Evolutionary conservation across 2,888 invertebrate genomes (phyloP).

Genomic region (Leucophenga maculata): DNA sequence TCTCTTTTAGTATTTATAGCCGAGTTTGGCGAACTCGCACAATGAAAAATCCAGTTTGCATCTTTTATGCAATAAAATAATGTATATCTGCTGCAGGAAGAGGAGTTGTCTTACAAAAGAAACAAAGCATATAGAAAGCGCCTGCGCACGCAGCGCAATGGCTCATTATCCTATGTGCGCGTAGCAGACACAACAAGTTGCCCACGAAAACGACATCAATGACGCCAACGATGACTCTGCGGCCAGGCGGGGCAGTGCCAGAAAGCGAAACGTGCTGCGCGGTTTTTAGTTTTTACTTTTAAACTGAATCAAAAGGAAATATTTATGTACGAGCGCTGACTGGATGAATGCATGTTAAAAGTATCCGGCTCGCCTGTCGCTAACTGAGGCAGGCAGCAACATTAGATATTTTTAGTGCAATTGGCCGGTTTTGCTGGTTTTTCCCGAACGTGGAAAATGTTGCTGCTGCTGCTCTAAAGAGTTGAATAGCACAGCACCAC

Average conservation of each 20-base stretch:
- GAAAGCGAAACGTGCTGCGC: conserved; percentile 31
- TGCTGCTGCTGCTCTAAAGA: not conserved
- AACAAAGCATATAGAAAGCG: no score
- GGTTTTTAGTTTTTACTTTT: conserved; percentile 52
- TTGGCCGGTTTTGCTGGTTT: conserved; percentile 24
- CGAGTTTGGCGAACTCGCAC: not conserved
- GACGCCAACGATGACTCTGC: no score
- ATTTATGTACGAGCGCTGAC: conserved; percentile 39
- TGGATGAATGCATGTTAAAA: not conserved
- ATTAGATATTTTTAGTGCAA: not conserved
- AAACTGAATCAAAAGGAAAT: conserved; percentile 60
- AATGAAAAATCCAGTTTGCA: not conserved
- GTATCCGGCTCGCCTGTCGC: not conserved
- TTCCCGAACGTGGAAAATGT: not conserved
- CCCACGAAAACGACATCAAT: conserved; percentile 16
- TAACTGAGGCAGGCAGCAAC: not conserved
- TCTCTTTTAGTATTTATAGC: not conserved
- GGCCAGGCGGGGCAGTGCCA: not conserved
- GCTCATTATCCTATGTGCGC: not conserved
- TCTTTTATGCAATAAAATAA: conserved; percentile 1
- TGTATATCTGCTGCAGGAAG: not conserved
- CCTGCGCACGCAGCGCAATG: not conserved
- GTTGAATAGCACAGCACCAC: not conserved
- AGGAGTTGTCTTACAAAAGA: no score
- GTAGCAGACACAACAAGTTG: conserved; percentile 50